A percentile compares a stretch with the other conserved stretches of the same genome.
phyloP scores from a whole-genome alignment of 2,888 invertebrate species.

The Synanthedon vespiformis region DNA sequence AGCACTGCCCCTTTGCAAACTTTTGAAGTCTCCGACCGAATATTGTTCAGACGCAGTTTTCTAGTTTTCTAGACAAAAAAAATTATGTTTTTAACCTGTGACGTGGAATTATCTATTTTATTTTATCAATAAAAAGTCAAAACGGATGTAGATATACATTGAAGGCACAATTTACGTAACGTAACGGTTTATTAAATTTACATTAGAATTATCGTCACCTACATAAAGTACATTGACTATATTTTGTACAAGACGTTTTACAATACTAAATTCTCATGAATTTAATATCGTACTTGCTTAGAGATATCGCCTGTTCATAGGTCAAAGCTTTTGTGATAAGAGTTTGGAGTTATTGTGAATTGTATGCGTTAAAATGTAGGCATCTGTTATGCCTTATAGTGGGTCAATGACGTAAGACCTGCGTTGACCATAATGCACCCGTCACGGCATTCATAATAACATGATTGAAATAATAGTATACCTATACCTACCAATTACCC shows the following conservation, averaged over 20 bases:
- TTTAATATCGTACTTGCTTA: constrained; percentile 36
- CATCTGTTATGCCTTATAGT: background rate
- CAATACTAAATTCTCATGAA: constrained; percentile 43
- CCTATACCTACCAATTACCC: background rate
- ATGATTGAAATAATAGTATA: background rate
- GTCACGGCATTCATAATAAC: background rate
- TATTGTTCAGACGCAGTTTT: too few relatives aligned
- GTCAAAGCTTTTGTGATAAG: constrained; percentile 44
- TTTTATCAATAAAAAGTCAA: background rate
- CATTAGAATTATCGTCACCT: constrained; percentile 18
- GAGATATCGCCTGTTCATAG: constrained; percentile 40
- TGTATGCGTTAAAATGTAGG: background rate
- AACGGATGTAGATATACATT: background rate
- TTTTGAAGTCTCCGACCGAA: too few relatives aligned
- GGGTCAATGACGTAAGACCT: background rate
- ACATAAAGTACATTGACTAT: constrained; percentile 6
- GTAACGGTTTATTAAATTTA: constrained; percentile 13
- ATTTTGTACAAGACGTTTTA: constrained; percentile 15
- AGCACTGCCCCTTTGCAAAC: too few relatives aligned
- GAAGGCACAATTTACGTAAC: background rate
- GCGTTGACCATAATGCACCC: background rate
- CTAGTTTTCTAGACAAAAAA: too few relatives aligned
- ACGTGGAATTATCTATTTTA: too few relatives aligned
- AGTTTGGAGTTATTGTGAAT: constrained; percentile 19
- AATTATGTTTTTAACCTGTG: too few relatives aligned